A percentile compares a stretch with the other conserved stretches of the same genome.
Conservation (phyloP, 2,113 vertebrate species). For the Shinisaurus crocodilurus region DNA sequence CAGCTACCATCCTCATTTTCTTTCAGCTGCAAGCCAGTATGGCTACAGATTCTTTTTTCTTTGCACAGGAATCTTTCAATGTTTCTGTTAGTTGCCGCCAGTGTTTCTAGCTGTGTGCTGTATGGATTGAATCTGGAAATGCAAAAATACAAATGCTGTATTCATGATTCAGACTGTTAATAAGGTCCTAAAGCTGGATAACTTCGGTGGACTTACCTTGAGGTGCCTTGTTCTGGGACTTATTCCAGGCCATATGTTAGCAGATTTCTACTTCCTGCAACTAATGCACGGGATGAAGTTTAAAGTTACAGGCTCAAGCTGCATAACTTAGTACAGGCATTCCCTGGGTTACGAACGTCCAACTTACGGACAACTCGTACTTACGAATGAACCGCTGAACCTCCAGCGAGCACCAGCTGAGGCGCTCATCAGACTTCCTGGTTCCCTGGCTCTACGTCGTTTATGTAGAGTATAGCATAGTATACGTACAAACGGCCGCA, state of each 20-base stretch:
- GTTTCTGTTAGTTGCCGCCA: constrained; percentile 39
- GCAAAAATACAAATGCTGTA: constrained; percentile 13
- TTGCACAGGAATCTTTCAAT: constrained; percentile 41
- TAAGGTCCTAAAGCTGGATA: constrained; percentile 18
- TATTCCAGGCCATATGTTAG: constrained; percentile 62
- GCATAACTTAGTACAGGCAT: constrained; percentile 33
- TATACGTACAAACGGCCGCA: no score
- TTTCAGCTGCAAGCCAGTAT: constrained; percentile 41
- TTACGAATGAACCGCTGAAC: no score
- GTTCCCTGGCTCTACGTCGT: no score
- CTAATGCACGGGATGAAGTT: constrained; percentile 58
- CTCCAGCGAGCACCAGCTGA: no score
- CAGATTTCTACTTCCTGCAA: constrained; percentile 69
- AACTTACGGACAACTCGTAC: no score
- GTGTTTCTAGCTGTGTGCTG: constrained; percentile 25
- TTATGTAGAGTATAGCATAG: no score
- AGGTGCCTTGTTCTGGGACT: constrained; percentile 41
- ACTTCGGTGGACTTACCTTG: constrained; percentile 20
- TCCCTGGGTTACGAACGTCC: no score
- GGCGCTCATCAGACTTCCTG: no score
- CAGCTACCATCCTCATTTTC: constrained; percentile 59
- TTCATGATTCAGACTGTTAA: constrained; percentile 52
- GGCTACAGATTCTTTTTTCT: constrained; percentile 43
- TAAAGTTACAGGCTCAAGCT: constrained; percentile 59
- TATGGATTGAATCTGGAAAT: constrained; percentile 19